Percentiles rank a stretch among this genome's conserved stretches.
Conservation (phyloP, 1,140 invertebrate species). For the Augochlora pura region DNA sequence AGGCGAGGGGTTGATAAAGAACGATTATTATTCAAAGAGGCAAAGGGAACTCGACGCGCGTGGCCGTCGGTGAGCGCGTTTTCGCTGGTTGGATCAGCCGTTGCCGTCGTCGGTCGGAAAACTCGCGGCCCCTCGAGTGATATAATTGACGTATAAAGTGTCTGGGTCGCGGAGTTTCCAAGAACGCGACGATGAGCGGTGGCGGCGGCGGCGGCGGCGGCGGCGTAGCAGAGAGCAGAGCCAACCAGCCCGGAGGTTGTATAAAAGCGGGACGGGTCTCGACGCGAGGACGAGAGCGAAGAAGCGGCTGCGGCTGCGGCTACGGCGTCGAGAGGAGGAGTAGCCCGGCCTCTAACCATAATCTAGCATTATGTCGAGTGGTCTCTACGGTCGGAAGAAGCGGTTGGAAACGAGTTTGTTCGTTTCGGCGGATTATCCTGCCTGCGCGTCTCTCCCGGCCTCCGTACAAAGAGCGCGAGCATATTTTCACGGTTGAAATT, state of each 20-base stretch:
- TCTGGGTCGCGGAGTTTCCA: background rate
- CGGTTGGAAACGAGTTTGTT: slow-evolving; percentile 66
- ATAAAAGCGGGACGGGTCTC: background rate
- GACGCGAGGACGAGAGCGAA: background rate
- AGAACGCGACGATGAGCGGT: slow-evolving; percentile 11
- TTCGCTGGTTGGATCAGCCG: slow-evolving; percentile 7
- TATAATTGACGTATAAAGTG: slow-evolving; percentile 24
- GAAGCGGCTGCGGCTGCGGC: background rate
- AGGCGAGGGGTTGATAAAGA: no score
- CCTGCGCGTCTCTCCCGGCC: slow-evolving; percentile 38
- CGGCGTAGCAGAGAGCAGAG: background rate
- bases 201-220: no score
- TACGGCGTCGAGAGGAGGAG: slow-evolving; percentile 7
- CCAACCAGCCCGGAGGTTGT: background rate
- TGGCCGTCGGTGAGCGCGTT: background rate
- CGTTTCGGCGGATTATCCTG: slow-evolving; percentile 67
- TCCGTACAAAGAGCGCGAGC: slow-evolving; percentile 58
- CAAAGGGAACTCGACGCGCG: background rate
- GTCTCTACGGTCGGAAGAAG: slow-evolving; percentile 61
- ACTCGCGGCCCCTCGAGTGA: background rate
- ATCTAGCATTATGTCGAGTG: slow-evolving; percentile 68
- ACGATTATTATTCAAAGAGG: background rate
- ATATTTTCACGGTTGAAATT: slow-evolving; percentile 68
- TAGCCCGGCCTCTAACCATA: slow-evolving; percentile 59
- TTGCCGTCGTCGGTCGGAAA: slow-evolving; percentile 1